Percentiles rank a stretch among this genome's conserved stretches.
These are phyloP conservation scores for Miltochrista miniata DNA, from an alignment of 2,888 invertebrate genomes.

Conservation along the genomic window DNA sequence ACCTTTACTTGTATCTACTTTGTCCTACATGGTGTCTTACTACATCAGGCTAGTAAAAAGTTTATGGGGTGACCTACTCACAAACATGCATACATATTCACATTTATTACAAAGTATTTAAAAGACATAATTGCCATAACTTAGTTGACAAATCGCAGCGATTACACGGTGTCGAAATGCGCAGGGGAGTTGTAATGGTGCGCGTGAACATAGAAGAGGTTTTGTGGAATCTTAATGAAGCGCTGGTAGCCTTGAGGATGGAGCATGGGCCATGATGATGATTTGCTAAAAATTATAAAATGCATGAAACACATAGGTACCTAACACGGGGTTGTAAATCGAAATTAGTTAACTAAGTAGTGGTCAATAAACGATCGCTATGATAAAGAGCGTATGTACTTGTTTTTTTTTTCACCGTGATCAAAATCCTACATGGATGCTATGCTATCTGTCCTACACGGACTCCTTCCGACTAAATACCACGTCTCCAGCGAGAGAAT, in stretches of 20 bases:
- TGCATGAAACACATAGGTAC: too few species aligned
- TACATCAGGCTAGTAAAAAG: conserved; percentile 2
- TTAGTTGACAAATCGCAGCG: conserved; percentile 26
- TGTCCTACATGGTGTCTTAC: conserved; percentile 3
- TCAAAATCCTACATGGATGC: too few species aligned
- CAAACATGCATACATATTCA: conserved; percentile 4
- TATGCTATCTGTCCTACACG: too few species aligned
- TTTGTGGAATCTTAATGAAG: conserved; percentile 19
- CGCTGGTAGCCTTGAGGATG: background rate
- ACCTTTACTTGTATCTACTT: background rate
- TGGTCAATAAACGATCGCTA: too few species aligned
- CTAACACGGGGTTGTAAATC: too few species aligned
- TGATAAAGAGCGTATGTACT: too few species aligned
- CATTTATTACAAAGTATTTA: conserved; percentile 5
- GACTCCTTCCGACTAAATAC: too few species aligned
- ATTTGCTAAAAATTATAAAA: too few species aligned
- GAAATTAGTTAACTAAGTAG: too few species aligned
- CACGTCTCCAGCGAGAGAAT: too few species aligned
- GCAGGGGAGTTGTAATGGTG: conserved; percentile 11
- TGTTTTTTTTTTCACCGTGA: too few species aligned
- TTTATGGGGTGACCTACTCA: conserved; percentile 6
- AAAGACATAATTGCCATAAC: conserved; percentile 22
- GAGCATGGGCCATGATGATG: too few species aligned
- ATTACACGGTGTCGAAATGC: conserved; percentile 18
- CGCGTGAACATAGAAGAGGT: background rate